Evolutionary conservation across 2,113 vertebrate genomes (phyloP).

Genomic region (Apodemus sylvaticus): DNA sequence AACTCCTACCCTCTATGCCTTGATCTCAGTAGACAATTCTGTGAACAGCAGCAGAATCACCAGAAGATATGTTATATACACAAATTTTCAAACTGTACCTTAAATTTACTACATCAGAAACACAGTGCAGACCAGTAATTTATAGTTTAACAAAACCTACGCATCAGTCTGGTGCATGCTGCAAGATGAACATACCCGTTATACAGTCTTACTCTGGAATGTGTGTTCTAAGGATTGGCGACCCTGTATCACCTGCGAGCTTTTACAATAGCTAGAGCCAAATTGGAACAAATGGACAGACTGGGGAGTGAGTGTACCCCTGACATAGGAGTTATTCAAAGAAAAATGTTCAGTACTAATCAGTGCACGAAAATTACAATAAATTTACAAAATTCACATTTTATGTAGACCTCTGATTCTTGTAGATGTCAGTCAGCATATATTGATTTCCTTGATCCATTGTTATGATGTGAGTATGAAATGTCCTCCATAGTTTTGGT

Average conservation of each 20-base stretch:
- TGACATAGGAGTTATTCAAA: not conserved
- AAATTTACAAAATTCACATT: conserved; percentile 21
- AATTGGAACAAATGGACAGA: not conserved
- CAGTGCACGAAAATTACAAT: not conserved
- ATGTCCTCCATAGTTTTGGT: not conserved
- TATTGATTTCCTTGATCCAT: not conserved
- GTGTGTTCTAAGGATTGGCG: not conserved
- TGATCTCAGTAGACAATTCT: not conserved
- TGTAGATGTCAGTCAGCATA: not conserved
- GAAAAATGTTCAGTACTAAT: not conserved
- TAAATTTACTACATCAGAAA: not conserved
- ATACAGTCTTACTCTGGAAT: not conserved
- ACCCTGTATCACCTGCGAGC: not conserved
- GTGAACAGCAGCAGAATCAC: not conserved
- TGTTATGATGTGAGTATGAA: not conserved
- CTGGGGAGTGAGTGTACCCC: not conserved
- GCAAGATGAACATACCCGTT: not conserved
- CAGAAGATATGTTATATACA: not conserved
- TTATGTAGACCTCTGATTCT: not conserved
- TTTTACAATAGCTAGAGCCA: not conserved
- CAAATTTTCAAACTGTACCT: not conserved
- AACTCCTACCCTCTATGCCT: not conserved
- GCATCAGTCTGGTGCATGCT: not conserved
- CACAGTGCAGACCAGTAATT: not conserved
- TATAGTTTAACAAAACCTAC: not conserved